Evolutionary conservation across 2,797 vertebrate species (phyloP).

Genomic region (Leptodactylus fallax): DNA sequence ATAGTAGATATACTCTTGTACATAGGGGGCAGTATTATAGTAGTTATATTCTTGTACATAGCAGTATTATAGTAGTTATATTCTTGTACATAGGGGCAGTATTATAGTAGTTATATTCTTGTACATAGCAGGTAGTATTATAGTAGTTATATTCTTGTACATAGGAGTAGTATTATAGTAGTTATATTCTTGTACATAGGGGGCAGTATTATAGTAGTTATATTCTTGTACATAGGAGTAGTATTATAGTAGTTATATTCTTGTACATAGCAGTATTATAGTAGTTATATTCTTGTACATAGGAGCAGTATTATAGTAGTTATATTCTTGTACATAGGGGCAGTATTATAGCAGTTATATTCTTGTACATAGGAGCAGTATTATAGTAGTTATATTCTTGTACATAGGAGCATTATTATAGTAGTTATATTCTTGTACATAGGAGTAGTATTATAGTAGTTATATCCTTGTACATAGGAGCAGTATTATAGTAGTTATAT

Average conservation of each 20-base stretch:
- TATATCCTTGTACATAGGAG: neutral
- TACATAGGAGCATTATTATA: neutral
- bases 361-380: neutral
- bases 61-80: slow-evolving; percentile 3
- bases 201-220: neutral
- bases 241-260: neutral
- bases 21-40: slow-evolving; percentile 1
- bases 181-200: slow-evolving; percentile 6
- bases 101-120: neutral
- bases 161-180: slow-evolving; percentile 2
- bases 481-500: neutral
- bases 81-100: neutral
- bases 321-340: neutral
- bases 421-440: slow-evolving; percentile 5
- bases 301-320: neutral
- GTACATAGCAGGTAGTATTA: neutral
- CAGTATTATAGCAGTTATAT: slow-evolving; percentile 3
- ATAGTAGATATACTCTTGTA: slow-evolving; percentile 1
- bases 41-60: neutral
- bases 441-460: neutral
- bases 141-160: neutral
- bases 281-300: too few relatives aligned
- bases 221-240: neutral
- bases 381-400: slow-evolving; percentile 7
- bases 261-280: slow-evolving; percentile 1